These are phyloP conservation scores for Polydrusus cervinus DNA, from an alignment of 2,888 invertebrate genomes.

Conservation along the genomic window DNA sequence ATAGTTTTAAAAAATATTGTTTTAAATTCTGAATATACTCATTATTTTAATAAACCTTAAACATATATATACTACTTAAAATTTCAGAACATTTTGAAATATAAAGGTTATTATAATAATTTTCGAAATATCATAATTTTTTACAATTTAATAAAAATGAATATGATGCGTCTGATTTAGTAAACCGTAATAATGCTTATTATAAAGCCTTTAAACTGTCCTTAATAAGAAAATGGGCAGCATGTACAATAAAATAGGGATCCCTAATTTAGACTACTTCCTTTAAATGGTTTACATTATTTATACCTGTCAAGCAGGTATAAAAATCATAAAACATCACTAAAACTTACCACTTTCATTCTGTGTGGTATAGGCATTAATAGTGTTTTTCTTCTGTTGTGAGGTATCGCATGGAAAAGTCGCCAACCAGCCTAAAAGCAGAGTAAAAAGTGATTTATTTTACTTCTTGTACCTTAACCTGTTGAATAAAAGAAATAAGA, in stretches of 20 bases:
- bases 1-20: too few relatives aligned
- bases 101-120: too few relatives aligned
- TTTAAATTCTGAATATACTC: too few relatives aligned
- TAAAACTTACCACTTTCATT: slow-evolving; percentile 21
- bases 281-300: background rate
- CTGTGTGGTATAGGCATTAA: background rate
- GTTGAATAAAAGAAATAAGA: slow-evolving; percentile 20
- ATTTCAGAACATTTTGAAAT: too few relatives aligned
- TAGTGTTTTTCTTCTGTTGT: slow-evolving; percentile 24
- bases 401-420: slow-evolving; percentile 20
- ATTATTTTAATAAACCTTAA: too few relatives aligned
- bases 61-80: too few relatives aligned
- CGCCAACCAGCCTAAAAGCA: slow-evolving; percentile 23
- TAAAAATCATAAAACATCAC: background rate
- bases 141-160: too few relatives aligned
- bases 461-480: slow-evolving; percentile 6
- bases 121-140: too few relatives aligned
- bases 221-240: background rate
- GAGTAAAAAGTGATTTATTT: background rate
- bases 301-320: background rate
- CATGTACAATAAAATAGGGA: background rate
- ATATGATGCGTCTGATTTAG: too few relatives aligned
- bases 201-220: too few relatives aligned
- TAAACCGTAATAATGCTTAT: too few relatives aligned
- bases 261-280: background rate